Percentiles rank a stretch among this genome's conserved stretches.
phyloP scores from a whole-genome alignment of 2,113 vertebrate genomes.

The Amphilophus citrinellus region DNA sequence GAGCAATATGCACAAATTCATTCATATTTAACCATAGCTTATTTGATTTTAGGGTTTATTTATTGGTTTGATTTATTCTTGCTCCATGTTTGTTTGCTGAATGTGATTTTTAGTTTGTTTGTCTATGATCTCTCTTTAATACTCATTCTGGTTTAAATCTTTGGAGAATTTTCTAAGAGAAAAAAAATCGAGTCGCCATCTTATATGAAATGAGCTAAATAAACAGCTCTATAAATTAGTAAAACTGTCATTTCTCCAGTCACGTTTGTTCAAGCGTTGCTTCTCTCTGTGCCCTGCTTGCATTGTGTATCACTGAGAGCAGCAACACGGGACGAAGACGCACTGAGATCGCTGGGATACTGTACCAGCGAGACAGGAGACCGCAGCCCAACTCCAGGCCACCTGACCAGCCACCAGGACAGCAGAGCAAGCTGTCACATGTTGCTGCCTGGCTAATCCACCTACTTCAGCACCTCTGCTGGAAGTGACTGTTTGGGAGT shows the following conservation, averaged over 20 bases:
- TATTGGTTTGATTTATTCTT: background rate
- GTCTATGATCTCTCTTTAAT: fast-evolving
- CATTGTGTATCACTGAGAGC: background rate
- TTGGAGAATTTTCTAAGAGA: background rate
- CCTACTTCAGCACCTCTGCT: background rate
- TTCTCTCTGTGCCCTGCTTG: background rate
- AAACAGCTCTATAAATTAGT: background rate
- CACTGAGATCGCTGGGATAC: background rate
- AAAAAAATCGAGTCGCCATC: background rate
- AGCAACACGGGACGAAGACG: background rate
- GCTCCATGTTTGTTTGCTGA: background rate
- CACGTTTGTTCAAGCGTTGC: background rate
- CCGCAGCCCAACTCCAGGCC: background rate
- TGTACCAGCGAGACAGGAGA: background rate
- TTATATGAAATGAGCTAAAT: background rate
- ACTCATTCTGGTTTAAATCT: background rate
- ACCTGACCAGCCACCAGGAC: constrained; percentile 19
- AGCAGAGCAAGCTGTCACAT: constrained; percentile 39
- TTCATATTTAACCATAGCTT: background rate
- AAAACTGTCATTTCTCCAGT: background rate
- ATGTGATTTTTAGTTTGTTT: background rate
- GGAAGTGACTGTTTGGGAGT: background rate
- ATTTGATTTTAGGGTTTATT: no score
- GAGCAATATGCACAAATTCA: background rate
- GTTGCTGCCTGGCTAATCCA: constrained; percentile 26